These are phyloP conservation scores for Drosophila quadrilineata DNA, from an alignment of 1,140 invertebrate species.

Conservation along the genomic window DNA sequence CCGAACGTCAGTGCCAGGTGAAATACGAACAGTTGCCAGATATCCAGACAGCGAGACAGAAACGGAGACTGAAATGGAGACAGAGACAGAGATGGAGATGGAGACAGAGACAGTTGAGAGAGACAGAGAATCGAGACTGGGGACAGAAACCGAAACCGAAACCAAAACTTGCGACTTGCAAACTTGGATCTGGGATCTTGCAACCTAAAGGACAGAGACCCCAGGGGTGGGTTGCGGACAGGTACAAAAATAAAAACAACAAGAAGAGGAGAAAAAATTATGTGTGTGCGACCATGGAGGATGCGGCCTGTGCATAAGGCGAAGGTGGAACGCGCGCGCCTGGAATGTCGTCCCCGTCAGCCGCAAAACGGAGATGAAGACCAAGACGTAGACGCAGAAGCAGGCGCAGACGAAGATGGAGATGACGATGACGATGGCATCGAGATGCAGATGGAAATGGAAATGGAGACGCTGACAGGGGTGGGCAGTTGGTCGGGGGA, in stretches of 20 bases:
- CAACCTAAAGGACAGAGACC: slow-evolving; percentile 48
- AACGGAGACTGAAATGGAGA: slow-evolving; percentile 4
- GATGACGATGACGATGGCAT: slow-evolving; percentile 1
- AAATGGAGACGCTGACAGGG: not conserved
- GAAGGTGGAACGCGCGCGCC: slow-evolving; percentile 65
- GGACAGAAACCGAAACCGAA: slow-evolving; percentile 47
- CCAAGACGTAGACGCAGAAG: slow-evolving; percentile 40
- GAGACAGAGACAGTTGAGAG: slow-evolving; percentile 7
- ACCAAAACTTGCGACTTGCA: slow-evolving; percentile 35
- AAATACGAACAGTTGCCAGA: slow-evolving; percentile 69
- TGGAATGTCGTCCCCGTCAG: slow-evolving; percentile 52
- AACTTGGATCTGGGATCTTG: slow-evolving; percentile 3
- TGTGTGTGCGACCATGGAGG: slow-evolving; percentile 58
- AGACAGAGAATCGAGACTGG: not conserved
- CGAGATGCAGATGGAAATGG: not conserved
- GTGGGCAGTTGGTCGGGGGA: not conserved
- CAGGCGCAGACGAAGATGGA: slow-evolving; percentile 5
- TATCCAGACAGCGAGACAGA: slow-evolving; percentile 5
- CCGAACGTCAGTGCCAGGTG: slow-evolving; percentile 56
- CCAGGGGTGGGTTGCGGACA: slow-evolving; percentile 47
- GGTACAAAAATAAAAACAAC: slow-evolving; percentile 37
- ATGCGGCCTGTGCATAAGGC: slow-evolving; percentile 43
- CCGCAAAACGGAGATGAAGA: slow-evolving; percentile 18
- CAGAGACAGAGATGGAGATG: slow-evolving; percentile 20
- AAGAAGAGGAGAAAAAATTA: slow-evolving; percentile 47